Conservation (phyloP, 2,888 invertebrate species). For the Papilio demoleus region DNA sequence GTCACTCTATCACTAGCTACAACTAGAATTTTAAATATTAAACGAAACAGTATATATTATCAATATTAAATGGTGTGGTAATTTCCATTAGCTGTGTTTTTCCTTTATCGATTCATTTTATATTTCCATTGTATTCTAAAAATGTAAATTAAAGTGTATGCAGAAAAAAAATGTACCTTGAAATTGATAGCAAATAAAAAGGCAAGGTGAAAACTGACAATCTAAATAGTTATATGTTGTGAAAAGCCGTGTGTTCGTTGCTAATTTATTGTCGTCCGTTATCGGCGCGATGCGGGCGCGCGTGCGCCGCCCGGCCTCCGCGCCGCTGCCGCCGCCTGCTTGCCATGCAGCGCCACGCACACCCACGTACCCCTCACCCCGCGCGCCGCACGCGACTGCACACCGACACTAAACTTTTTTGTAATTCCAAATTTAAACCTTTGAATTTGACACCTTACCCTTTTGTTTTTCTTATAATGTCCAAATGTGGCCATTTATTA, state of each 20-base stretch:
- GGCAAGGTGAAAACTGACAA: conserved; percentile 76
- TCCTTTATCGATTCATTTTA: conserved; percentile 24
- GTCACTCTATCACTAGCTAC: not conserved
- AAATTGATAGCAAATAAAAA: conserved; percentile 55
- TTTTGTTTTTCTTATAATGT: conserved; percentile 9
- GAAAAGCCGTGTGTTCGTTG: conserved; percentile 71
- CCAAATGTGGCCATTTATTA: conserved; percentile 4
- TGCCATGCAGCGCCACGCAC: conserved; percentile 61
- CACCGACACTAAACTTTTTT: conserved; percentile 59
- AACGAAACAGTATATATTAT: conserved; percentile 9
- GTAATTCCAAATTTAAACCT: conserved; percentile 37
- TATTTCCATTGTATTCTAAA: conserved; percentile 37
- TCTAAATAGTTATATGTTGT: conserved; percentile 66
- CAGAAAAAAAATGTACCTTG: conserved; percentile 43
- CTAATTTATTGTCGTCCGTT: conserved; percentile 79
- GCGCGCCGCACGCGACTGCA: conserved; percentile 61
- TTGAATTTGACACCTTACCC: not conserved
- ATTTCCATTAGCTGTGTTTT: conserved; percentile 19
- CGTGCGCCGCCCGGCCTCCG: conserved; percentile 66
- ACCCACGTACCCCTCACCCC: conserved; percentile 1
- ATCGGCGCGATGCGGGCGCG: conserved; percentile 78
- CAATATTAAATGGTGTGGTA: conserved; percentile 12
- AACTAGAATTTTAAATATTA: conserved; percentile 7
- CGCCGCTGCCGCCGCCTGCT: conserved; percentile 51
- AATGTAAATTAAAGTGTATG: conserved; percentile 34